These are phyloP conservation scores for Mythimna loreyi DNA, from an alignment of 2,888 invertebrate species.

Conservation along the genomic window DNA sequence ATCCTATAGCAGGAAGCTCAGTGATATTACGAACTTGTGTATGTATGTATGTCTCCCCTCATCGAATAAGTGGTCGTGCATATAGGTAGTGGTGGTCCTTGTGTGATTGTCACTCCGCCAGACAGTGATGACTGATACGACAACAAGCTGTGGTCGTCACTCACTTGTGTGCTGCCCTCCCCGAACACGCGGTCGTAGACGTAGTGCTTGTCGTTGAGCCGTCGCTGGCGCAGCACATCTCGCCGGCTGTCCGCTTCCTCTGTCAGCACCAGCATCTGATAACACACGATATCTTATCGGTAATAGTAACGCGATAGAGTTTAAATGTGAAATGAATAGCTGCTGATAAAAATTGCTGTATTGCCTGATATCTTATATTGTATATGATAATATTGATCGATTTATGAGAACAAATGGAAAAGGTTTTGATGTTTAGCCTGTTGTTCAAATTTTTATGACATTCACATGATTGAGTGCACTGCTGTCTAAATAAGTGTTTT, in stretches of 20 bases:
- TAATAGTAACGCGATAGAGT: neutral
- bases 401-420: neutral
- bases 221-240: constrained; percentile 92
- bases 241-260: constrained; percentile 84
- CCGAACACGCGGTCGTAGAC: constrained; percentile 97
- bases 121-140: neutral
- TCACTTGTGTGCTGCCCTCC: constrained; percentile 96
- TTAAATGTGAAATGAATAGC: constrained; percentile 28
- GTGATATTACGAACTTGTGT: neutral
- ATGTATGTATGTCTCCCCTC: neutral
- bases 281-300: constrained; percentile 36
- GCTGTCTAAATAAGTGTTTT: neutral
- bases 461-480: neutral
- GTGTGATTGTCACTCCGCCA: neutral
- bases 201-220: constrained; percentile 95
- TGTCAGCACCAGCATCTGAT: constrained; percentile 86
- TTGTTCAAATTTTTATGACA: neutral
- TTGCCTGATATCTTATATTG: constrained; percentile 10
- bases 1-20: neutral
- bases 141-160: constrained; percentile 29
- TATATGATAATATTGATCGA: constrained; percentile 1
- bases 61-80: neutral
- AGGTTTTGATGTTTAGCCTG: neutral
- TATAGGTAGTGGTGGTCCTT: neutral
- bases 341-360: constrained; percentile 30